Percentiles rank a stretch among this genome's conserved stretches.
Evolutionary conservation across 2,113 vertebrate species (phyloP).

Genomic region (Triplophysa siluroides): DNA sequence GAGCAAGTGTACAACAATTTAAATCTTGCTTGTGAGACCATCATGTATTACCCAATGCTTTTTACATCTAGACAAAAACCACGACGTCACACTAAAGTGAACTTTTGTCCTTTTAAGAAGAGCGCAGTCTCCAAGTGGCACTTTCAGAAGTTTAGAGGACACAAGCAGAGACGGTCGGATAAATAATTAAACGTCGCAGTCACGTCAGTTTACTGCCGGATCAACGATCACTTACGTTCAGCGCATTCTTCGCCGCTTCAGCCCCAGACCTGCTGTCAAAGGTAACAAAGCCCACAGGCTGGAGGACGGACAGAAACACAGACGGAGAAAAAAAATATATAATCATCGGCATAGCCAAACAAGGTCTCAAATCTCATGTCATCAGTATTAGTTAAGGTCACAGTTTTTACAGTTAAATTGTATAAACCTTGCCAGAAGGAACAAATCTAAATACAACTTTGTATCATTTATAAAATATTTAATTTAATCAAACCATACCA

Average conservation of each 20-base stretch:
- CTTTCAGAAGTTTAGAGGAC: constrained; percentile 30
- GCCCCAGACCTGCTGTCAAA: constrained; percentile 86
- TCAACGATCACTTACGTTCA: constrained; percentile 78
- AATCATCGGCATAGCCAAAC: too few species aligned
- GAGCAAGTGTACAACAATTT: too few species aligned
- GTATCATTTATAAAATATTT: too few species aligned
- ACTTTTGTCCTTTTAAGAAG: constrained; percentile 17
- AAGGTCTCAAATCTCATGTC: too few species aligned
- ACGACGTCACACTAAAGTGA: constrained; percentile 26
- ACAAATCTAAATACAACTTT: too few species aligned
- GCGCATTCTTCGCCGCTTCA: constrained; percentile 84
- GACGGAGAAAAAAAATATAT: background rate
- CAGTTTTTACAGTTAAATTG: too few species aligned
- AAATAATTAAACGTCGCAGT: constrained; percentile 41
- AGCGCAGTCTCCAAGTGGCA: constrained; percentile 6
- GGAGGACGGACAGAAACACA: constrained; percentile 45
- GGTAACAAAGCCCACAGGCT: constrained; percentile 90
- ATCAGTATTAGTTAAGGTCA: too few species aligned
- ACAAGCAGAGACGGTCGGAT: background rate
- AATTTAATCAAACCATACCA: too few species aligned
- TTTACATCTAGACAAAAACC: background rate
- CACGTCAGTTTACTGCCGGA: constrained; percentile 28
- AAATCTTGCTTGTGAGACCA: background rate
- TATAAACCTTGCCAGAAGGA: too few species aligned
- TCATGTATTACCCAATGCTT: too few species aligned